A percentile compares a stretch with the other conserved stretches of the same genome.
These are phyloP conservation scores for Rhopalosiphum padi DNA, from an alignment of 1,140 invertebrate species.

Conservation along the genomic window DNA sequence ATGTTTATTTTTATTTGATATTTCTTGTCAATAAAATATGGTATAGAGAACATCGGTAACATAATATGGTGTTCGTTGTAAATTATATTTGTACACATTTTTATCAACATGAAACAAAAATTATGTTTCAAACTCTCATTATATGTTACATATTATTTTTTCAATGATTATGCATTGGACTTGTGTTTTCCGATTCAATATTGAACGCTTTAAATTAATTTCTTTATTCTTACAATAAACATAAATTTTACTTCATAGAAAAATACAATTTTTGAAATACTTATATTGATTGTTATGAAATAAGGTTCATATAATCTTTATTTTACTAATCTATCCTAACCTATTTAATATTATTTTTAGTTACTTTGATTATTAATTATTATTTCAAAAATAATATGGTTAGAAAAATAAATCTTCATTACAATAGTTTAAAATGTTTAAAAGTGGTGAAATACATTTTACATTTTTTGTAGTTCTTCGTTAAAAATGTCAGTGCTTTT, in stretches of 20 bases:
- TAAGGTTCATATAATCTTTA: too few relatives aligned
- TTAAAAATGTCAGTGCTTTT: too few relatives aligned
- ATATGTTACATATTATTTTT: neutral
- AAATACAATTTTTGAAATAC: too few relatives aligned
- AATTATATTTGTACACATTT: neutral
- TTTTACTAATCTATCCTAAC: too few relatives aligned
- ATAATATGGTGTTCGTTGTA: neutral
- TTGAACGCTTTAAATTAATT: neutral
- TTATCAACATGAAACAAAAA: neutral
- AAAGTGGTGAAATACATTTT: too few relatives aligned
- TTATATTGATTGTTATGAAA: too few relatives aligned
- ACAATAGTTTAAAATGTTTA: too few relatives aligned
- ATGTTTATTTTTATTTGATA: neutral
- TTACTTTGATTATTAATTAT: too few relatives aligned
- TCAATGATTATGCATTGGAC: neutral
- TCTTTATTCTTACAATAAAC: neutral
- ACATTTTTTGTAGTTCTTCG: too few relatives aligned
- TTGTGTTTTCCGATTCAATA: neutral
- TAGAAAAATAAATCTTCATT: too few relatives aligned
- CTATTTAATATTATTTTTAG: too few relatives aligned
- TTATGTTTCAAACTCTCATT: neutral
- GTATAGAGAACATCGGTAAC: neutral
- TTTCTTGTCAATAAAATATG: neutral
- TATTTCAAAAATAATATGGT: too few relatives aligned
- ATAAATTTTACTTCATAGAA: neutral